phyloP scores from a whole-genome alignment of 1,140 invertebrate species.

The Stratiolaelaps scimitus region DNA sequence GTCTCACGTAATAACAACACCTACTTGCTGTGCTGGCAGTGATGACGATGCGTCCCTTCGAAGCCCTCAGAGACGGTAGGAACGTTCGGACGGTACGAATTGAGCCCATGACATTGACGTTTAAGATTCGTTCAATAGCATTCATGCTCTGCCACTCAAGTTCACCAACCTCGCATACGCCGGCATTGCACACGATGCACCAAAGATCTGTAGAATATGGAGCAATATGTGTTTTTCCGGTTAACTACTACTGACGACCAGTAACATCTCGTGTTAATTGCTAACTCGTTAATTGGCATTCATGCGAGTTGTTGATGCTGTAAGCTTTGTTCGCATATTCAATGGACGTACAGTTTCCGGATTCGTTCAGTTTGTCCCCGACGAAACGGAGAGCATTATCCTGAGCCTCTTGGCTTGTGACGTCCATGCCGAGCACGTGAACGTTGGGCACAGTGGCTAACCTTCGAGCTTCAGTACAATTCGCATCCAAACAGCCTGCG shows the following conservation, averaged over 20 bases:
- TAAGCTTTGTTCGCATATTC: background rate
- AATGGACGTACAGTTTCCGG: background rate
- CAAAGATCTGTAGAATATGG: too few relatives aligned
- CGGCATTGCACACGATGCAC: constrained; percentile 52
- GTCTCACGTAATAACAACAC: too few relatives aligned
- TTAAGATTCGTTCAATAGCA: constrained; percentile 38
- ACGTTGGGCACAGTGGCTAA: background rate
- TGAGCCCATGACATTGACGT: constrained; percentile 56
- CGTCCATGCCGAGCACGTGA: background rate
- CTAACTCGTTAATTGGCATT: too few relatives aligned
- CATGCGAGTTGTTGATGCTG: too few relatives aligned
- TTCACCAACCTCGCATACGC: constrained; percentile 46
- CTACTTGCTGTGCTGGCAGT: constrained; percentile 46
- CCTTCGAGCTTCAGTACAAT: background rate
- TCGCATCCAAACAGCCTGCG: background rate
- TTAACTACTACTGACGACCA: too few relatives aligned
- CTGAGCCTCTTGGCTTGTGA: background rate
- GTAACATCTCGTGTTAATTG: too few relatives aligned
- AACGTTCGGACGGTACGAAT: constrained; percentile 50
- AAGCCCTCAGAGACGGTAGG: constrained; percentile 59
- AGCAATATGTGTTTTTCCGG: too few relatives aligned
- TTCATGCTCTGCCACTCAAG: constrained; percentile 45
- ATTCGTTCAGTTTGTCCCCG: background rate
- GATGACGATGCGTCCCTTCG: constrained; percentile 49
- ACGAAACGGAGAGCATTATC: background rate